A percentile compares a stretch with the other conserved stretches of the same genome.
These are phyloP conservation scores for Argyresthia albistria DNA, from an alignment of 2,888 invertebrate species.

Conservation along the genomic window DNA sequence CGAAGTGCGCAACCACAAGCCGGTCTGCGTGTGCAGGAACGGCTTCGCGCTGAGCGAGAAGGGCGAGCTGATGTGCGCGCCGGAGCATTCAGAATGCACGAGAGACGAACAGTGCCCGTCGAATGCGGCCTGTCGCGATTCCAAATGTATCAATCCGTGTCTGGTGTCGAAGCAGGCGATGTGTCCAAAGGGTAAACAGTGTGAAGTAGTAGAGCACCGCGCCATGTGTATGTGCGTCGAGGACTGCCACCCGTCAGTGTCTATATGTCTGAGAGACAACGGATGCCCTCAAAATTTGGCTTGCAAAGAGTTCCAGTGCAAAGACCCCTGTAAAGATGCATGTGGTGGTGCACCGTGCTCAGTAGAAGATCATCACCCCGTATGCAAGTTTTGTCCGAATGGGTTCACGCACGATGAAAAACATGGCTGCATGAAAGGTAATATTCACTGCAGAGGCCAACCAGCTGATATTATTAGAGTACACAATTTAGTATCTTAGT, in stretches of 20 bases:
- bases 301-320: constrained; percentile 90
- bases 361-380: constrained; percentile 94
- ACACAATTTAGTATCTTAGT: constrained; percentile 30
- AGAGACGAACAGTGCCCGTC: constrained; percentile 88
- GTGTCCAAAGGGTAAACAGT: constrained; percentile 87
- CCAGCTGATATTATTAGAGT: constrained; percentile 34
- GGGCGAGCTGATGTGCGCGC: constrained; percentile 90
- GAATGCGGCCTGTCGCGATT: constrained; percentile 87
- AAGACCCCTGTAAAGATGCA: constrained; percentile 90
- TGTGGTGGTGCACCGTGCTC: constrained; percentile 93
- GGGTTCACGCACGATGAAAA: constrained; percentile 93
- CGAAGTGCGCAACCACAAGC: constrained; percentile 87
- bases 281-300: constrained; percentile 90
- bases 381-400: constrained; percentile 96
- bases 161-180: constrained; percentile 75
- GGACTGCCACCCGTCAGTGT: constrained; percentile 88
- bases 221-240: constrained; percentile 89
- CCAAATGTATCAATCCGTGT: constrained; percentile 91
- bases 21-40: constrained; percentile 90
- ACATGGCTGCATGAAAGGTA: constrained; percentile 98
- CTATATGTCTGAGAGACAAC: constrained; percentile 90
- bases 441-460: constrained; percentile 47
- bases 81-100: constrained; percentile 84
- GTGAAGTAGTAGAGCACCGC: constrained; percentile 90
- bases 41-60: constrained; percentile 90